A percentile compares a stretch with the other conserved stretches of the same genome.
Conservation (phyloP, 2,888 invertebrate species). For the Drosophila suboccidentalis region DNA sequence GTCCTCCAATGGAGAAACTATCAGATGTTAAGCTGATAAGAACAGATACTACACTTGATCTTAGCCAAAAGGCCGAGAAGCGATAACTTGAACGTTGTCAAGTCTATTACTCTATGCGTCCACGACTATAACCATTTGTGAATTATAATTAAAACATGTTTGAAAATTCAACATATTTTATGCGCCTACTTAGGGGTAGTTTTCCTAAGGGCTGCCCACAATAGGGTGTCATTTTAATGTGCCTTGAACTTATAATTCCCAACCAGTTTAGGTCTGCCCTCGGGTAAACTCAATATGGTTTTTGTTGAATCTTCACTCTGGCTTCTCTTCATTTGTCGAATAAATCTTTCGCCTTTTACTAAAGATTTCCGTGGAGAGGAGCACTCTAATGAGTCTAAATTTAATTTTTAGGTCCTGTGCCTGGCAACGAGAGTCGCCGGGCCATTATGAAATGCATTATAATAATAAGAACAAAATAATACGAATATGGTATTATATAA, state of each 20-base stretch:
- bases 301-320: constrained; percentile 85
- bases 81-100: not conserved
- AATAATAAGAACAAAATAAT: too few species aligned
- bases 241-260: constrained; percentile 35
- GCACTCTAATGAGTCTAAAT: constrained; percentile 89
- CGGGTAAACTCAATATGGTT: not conserved
- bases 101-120: not conserved
- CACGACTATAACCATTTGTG: constrained; percentile 9
- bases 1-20: constrained; percentile 87
- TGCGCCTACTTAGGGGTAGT: not conserved
- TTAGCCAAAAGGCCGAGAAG: constrained; percentile 23
- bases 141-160: constrained; percentile 17
- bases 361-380: constrained; percentile 91
- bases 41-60: constrained; percentile 86
- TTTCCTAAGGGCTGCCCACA: not conserved
- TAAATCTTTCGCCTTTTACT: constrained; percentile 92
- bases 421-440: too few species aligned
- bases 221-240: not conserved
- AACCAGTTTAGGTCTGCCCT: constrained; percentile 43
- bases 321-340: constrained; percentile 88
- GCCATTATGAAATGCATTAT: too few species aligned
- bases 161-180: not conserved
- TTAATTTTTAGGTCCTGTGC: constrained; percentile 12
- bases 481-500: too few species aligned
- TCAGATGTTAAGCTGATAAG: constrained; percentile 90